These are phyloP conservation scores for Telmatherina bonti DNA, from an alignment of 2,797 vertebrate genomes.

Conservation along the genomic window DNA sequence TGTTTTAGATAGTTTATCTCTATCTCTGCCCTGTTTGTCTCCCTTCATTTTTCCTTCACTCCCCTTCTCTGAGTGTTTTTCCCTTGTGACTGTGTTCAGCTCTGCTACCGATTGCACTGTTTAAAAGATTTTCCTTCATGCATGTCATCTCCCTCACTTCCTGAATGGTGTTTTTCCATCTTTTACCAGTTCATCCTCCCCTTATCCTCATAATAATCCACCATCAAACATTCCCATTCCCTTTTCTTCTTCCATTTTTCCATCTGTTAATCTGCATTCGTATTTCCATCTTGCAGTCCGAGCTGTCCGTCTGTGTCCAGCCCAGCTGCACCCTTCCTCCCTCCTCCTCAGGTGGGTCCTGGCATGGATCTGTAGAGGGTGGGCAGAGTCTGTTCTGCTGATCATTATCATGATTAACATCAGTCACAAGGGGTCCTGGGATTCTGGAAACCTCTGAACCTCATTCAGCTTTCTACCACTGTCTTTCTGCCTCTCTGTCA, in stretches of 20 bases:
- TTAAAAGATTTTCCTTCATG: neutral
- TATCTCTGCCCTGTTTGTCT: neutral
- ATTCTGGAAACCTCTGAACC: slow-evolving; percentile 57
- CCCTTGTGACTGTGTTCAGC: neutral
- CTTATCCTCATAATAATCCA: neutral
- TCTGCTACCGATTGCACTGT: neutral
- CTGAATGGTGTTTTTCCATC: neutral
- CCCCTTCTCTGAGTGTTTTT: neutral
- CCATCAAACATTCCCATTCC: neutral
- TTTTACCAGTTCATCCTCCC: neutral
- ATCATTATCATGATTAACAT: slow-evolving; percentile 77
- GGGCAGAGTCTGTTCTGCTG: slow-evolving; percentile 49
- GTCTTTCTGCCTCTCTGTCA: too few relatives aligned
- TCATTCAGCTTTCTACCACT: slow-evolving; percentile 19
- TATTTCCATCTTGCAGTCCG: neutral
- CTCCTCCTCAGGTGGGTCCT: slow-evolving; percentile 48
- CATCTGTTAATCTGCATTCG: neutral
- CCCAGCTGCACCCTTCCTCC: too few relatives aligned
- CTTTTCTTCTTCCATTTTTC: neutral
- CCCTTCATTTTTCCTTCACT: neutral
- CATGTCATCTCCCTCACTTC: neutral
- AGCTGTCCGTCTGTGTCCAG: too few relatives aligned
- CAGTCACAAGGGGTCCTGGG: slow-evolving; percentile 56
- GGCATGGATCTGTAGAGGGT: slow-evolving; percentile 34
- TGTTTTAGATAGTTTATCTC: slow-evolving; percentile 35